Conservation (phyloP, 2,113 vertebrate species). For the Eolophus roseicapilla region DNA sequence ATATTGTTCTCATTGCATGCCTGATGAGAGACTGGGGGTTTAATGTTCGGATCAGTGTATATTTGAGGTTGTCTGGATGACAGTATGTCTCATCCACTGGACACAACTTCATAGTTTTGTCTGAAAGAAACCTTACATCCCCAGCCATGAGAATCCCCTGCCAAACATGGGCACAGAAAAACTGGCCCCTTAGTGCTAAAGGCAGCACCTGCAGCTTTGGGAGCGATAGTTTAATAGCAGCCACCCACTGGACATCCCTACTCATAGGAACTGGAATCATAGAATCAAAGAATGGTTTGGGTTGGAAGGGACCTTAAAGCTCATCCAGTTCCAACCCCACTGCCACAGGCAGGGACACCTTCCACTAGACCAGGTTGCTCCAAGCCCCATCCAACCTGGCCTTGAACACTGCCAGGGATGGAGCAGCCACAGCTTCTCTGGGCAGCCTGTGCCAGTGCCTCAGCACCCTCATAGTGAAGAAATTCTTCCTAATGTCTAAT, state of each 20-base stretch:
- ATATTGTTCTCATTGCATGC: not conserved
- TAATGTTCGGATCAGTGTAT: not conserved
- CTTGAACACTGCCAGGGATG: too few species aligned
- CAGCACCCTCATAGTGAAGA: too few species aligned
- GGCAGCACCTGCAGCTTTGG: not conserved
- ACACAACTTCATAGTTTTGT: not conserved
- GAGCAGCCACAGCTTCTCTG: too few species aligned
- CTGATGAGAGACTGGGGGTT: not conserved
- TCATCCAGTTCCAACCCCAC: too few species aligned
- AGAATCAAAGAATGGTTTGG: not conserved
- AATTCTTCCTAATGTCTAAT: too few species aligned
- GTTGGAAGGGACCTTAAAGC: not conserved
- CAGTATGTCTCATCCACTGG: not conserved
- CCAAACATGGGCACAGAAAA: not conserved
- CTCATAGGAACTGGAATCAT: not conserved
- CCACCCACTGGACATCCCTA: too few species aligned
- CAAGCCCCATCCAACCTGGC: too few species aligned
- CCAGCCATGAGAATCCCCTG: not conserved
- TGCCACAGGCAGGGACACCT: too few species aligned
- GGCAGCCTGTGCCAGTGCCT: too few species aligned
- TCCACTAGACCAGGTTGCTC: too few species aligned
- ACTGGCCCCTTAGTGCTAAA: not conserved
- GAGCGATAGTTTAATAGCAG: not conserved
- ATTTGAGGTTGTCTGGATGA: not conserved
- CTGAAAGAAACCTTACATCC: not conserved